Base-by-base conservation (phyloP, 2,888 invertebrate species). In the Hoplodrina ambigua region DNA sequence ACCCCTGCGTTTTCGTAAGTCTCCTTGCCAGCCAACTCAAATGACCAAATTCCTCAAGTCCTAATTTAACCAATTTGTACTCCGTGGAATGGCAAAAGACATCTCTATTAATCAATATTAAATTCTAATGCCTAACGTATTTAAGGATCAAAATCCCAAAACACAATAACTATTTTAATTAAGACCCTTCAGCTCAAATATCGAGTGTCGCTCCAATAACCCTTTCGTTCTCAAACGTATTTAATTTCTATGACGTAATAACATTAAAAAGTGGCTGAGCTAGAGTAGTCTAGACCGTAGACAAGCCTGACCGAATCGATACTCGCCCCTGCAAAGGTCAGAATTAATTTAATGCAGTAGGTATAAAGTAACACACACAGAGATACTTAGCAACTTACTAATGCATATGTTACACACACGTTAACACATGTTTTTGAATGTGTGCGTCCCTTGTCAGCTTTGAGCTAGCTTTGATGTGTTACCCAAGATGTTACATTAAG, bases 261-360 rank as follows among this genome's bases (percentile, higher is more conserved):
- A n/a, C 52, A 25, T 59, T 13, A 33, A 30, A 46, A 61, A 5
- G n/a, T 62, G 50, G 19, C n/a, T 37, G 15, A 17, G 19, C 46
- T 15, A 19, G 19, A 46, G 53, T 49, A 44, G 52, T 64, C 66
- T 65, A 67, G 74, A 64, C 74, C 13, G 56, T 61, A 46, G 63
- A 63, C 67, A 25, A 64, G 71, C 7, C 59, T 49, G 30, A 50
- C n/a, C 59, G 54, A 67, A 80, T 82, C 85, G 56, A 85, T 82
- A 82, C 33, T 50, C 66, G 57, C 15, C 70, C 58, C 44, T 33
- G 53, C 55, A 49, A 78, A 81, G 78, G 84, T 83, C 72, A 77
- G 46, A 67, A 69, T 37, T 75, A 83, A 70, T 67, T 72, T 72
- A 61, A 72, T 72, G 71, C 72, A 77, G 63, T 59, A 57, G 72